Conservation (phyloP, 2,113 vertebrate genomes). For the Lampris incognitus region DNA sequence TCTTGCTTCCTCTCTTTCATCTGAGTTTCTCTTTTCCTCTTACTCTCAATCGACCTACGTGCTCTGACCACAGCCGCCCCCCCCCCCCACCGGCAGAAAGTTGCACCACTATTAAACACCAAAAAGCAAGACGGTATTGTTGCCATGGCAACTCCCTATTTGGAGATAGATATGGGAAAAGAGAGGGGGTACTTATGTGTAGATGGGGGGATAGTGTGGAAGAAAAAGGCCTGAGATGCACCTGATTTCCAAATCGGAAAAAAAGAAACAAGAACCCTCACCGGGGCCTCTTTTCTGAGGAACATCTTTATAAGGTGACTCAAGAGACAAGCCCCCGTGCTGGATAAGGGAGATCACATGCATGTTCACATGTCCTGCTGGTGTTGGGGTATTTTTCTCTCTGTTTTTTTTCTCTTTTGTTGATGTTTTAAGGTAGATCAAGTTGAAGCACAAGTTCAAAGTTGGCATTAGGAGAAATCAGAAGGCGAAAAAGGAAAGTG, state of each 20-base stretch:
- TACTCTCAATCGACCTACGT: slow-evolving; percentile 44
- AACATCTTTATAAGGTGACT: slow-evolving; percentile 3
- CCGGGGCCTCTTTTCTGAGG: neutral
- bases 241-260: too few species aligned
- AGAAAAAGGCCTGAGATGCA: neutral
- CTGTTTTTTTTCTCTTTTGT: neutral
- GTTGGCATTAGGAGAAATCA: neutral
- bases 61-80: slow-evolving; percentile 32
- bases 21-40: slow-evolving; percentile 29
- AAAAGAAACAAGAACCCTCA: neutral
- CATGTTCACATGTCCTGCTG: slow-evolving; percentile 50
- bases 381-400: too few species aligned
- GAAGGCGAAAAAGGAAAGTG: neutral
- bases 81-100: slow-evolving; percentile 26
- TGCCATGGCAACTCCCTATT: neutral
- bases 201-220: neutral
- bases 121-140: slow-evolving; percentile 43
- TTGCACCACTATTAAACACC: slow-evolving; percentile 45
- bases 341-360: slow-evolving; percentile 55
- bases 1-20: slow-evolving; percentile 62
- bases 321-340: slow-evolving; percentile 24
- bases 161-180: too few species aligned
- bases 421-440: neutral
- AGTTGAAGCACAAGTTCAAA: slow-evolving; percentile 48
- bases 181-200: neutral